Evolutionary conservation across 2,113 vertebrate genomes (phyloP), one percentile per base, ranked within the genome.

Genomic region (Haemorhous mexicanus): DNA sequence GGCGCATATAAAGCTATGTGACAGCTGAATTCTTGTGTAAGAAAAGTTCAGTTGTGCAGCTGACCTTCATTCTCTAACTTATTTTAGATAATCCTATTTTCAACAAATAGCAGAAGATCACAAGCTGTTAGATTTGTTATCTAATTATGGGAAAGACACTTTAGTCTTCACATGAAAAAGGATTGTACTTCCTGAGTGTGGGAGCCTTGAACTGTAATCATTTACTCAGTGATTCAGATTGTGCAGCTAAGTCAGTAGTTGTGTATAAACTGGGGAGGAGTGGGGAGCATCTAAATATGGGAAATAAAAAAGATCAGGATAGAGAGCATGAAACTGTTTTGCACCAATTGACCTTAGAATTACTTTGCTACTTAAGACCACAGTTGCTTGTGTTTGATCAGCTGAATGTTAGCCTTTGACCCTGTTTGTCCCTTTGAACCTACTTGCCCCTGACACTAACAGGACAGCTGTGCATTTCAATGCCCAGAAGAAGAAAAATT

Each of bases 1-100:
- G 16, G 28, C 50, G 37, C 1, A 0, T 43, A 28, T 26, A 66
- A 67, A 61, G 21, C 62, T 78, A 23, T 0, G 0, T 56, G 32
- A 52, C 14, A 44, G 35, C 53, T 90, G 66, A 61, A 20, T 78
- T 84, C 33, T 59, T 89, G n/a, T 84, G 47, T 62, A 82, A 74
- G 62, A 61, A 46, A 76, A 82, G 20, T 58, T 91, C 13, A 24
- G 13, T 78, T 73, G 9, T 84, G 84, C 24, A 47, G 24, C n/a
- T 84, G 63, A 68, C 8, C 78, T 84, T 22, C 2, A 7, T 74
- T 84, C 43, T 89, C 33, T 44, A 14, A 43, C 33, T 50, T 79
- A 46, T 92, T 93, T 49, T 8, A 50, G 39, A 39, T 81, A 87
- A 56, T 81, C 26, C 27, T 61, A 0, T 67, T 92, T 89, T 68